Evolutionary conservation across 2,888 invertebrate genomes (phyloP).

Genomic region (Synanthedon vespiformis): DNA sequence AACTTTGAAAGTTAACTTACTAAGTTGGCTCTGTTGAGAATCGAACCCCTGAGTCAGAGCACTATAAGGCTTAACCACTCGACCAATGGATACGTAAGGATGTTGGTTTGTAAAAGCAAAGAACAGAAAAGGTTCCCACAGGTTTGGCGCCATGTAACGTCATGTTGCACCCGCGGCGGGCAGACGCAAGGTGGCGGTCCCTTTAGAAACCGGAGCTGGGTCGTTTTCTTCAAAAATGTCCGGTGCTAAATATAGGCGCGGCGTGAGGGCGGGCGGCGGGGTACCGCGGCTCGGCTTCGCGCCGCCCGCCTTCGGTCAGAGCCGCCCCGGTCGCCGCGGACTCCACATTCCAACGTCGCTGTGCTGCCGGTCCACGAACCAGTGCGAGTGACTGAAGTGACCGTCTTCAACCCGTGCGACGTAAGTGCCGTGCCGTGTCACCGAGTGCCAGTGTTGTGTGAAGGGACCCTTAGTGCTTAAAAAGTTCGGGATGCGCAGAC

Average conservation of each 20-base stretch:
- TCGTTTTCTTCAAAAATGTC: conserved; percentile 47
- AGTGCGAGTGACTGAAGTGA: conserved; percentile 58
- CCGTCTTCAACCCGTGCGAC: conserved; percentile 68
- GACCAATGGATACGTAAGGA: too few relatives aligned
- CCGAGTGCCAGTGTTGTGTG: conserved; percentile 34
- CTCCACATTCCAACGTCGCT: conserved; percentile 77
- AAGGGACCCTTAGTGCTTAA: conserved; percentile 17
- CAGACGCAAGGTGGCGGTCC: conserved; percentile 17
- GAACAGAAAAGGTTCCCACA: too few relatives aligned
- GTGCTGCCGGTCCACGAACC: conserved; percentile 59
- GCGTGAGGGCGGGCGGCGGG: conserved; percentile 16
- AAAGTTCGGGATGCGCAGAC: background rate
- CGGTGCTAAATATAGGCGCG: conserved; percentile 46
- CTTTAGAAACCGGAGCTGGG: conserved; percentile 63
- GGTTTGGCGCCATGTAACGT: conserved; percentile 27
- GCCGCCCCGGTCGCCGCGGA: conserved; percentile 78
- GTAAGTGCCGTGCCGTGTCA: conserved; percentile 51
- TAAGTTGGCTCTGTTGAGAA: too few relatives aligned
- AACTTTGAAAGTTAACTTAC: too few relatives aligned
- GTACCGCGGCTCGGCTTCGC: conserved; percentile 14
- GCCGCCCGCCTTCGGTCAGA: conserved; percentile 53
- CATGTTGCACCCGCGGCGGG: conserved; percentile 25
- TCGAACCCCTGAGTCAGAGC: too few relatives aligned
- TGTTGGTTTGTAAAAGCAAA: too few relatives aligned
- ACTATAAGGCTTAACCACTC: too few relatives aligned